phyloP scores from a whole-genome alignment of 2,113 vertebrate species.

The Aplodontia rufa region DNA sequence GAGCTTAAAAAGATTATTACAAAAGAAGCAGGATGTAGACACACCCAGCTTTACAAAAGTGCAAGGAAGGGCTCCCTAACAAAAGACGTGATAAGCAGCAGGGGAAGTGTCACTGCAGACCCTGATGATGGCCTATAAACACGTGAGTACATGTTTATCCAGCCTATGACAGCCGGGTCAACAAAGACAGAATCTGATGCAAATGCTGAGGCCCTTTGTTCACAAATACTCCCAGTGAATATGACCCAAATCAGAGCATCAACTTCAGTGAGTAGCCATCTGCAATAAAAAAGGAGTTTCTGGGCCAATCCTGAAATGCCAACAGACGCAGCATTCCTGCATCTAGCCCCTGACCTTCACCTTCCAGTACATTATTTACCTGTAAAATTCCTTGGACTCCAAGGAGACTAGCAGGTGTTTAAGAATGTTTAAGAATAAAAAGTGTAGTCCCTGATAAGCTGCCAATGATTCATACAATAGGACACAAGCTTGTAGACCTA shows the following conservation, averaged over 20 bases:
- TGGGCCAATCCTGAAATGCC: not conserved
- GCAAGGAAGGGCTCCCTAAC: conserved; percentile 43
- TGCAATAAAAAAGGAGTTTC: conserved; percentile 47
- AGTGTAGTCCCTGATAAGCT: not conserved
- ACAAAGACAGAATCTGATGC: conserved; percentile 58
- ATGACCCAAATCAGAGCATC: conserved; percentile 62
- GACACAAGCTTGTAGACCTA: not conserved
- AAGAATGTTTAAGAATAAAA: conserved; percentile 12
- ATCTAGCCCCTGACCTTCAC: not conserved
- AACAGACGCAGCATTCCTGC: not conserved
- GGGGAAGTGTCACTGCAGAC: conserved; percentile 46
- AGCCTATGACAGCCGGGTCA: conserved; percentile 23
- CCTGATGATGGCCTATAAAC: conserved; percentile 70
- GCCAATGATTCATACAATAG: not conserved
- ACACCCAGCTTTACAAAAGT: conserved; percentile 79
- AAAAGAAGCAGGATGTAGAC: conserved; percentile 72
- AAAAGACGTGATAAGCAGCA: conserved; percentile 77
- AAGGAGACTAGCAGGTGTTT: not conserved
- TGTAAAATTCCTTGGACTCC: not conserved
- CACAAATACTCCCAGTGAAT: conserved; percentile 50
- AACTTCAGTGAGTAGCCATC: conserved; percentile 48
- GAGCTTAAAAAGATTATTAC: conserved; percentile 69
- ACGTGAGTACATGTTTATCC: conserved; percentile 69
- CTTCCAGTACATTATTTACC: not conserved
- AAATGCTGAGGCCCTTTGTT: conserved; percentile 54